Evolutionary conservation across 2,888 invertebrate species (phyloP).

Genomic region (Drosophila koepferae): DNA sequence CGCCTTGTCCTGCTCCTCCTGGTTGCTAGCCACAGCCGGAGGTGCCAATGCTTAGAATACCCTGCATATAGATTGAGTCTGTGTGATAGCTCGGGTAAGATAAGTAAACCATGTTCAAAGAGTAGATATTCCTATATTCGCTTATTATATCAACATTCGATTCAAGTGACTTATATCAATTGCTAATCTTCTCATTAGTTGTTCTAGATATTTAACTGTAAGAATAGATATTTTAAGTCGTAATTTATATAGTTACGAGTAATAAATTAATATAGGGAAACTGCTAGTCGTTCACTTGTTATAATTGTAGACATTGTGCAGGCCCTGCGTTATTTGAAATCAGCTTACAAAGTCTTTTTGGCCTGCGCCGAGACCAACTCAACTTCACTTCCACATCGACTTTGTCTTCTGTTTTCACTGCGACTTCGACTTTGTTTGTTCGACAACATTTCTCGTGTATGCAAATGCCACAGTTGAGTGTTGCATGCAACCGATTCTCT

Average conservation of each 20-base stretch:
- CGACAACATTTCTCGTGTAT: constrained; percentile 65
- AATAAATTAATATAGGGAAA: neutral
- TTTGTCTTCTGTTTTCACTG: constrained; percentile 50
- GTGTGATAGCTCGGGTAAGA: neutral
- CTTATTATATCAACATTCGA: neutral
- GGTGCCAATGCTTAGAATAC: constrained; percentile 23
- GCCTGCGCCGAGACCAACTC: constrained; percentile 21
- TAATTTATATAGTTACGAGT: neutral
- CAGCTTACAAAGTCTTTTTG: constrained; percentile 58
- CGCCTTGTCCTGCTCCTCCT: constrained; percentile 47
- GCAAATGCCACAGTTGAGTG: constrained; percentile 64
- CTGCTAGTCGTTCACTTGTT: constrained; percentile 5
- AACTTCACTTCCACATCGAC: constrained; percentile 50
- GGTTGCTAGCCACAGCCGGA: constrained; percentile 26
- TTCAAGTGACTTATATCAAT: too few relatives aligned
- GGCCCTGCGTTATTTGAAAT: constrained; percentile 60
- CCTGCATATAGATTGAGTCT: neutral
- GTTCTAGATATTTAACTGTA: neutral
- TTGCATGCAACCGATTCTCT: constrained; percentile 64
- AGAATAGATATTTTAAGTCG: neutral
- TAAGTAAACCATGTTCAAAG: too few relatives aligned
- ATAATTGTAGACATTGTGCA: constrained; percentile 34
- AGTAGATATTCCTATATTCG: neutral
- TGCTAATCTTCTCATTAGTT: too few relatives aligned
- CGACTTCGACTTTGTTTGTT: constrained; percentile 69